Conservation (phyloP, 2,888 invertebrate species). For the Halictus quadricinctus region DNA sequence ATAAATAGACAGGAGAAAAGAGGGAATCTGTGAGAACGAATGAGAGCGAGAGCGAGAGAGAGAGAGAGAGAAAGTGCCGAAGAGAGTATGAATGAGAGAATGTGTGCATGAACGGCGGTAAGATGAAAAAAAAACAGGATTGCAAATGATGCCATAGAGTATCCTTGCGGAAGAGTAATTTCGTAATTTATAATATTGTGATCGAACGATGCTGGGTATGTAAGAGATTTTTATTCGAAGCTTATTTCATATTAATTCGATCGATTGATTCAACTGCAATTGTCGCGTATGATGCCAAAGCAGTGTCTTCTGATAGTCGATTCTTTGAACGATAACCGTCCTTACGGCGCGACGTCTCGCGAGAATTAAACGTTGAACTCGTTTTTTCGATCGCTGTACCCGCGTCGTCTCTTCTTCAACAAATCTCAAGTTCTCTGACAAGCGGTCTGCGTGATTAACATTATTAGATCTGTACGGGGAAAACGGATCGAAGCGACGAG, state of each 20-base stretch:
- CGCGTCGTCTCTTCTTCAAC: background rate
- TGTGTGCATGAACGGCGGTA: background rate
- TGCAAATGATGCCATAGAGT: background rate
- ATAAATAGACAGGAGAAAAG: slow-evolving; percentile 9
- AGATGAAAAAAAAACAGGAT: background rate
- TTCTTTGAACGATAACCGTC: slow-evolving; percentile 46
- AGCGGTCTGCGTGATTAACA: background rate
- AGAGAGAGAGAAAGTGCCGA: background rate
- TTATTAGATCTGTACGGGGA: too few species aligned
- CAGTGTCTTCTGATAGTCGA: slow-evolving; percentile 7
- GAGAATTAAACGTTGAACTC: slow-evolving; percentile 1
- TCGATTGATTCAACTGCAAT: slow-evolving; percentile 15
- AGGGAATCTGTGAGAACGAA: background rate
- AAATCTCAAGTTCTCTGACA: background rate
- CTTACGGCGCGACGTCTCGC: slow-evolving; percentile 25
- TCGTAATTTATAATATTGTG: slow-evolving; percentile 8
- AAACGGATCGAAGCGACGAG: background rate
- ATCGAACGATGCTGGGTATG: background rate
- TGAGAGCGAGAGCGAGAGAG: background rate
- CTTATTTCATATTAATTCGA: slow-evolving; percentile 19
- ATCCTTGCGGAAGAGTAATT: background rate
- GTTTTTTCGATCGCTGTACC: background rate
- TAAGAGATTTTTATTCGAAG: slow-evolving; percentile 19
- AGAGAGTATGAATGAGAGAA: background rate
- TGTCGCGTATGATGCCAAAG: background rate